These are phyloP conservation scores for Dysidea cf. avara DNA, from an alignment of 37 sponge, comb jelly and placozoan species.

Conservation along the genomic window DNA sequence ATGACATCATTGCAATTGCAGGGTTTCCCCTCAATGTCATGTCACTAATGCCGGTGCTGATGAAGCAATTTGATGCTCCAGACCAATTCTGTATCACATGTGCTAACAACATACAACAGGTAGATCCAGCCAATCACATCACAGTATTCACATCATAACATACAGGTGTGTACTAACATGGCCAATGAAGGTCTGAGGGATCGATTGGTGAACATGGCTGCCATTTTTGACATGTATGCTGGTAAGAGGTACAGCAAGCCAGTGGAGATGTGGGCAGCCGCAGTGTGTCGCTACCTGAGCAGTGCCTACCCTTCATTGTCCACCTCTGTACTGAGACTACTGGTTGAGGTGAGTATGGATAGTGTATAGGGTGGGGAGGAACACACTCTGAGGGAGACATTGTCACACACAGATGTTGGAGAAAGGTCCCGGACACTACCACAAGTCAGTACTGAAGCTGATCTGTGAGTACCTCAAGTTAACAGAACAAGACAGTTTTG, in stretches of 20 bases:
- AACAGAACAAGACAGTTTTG: conserved; percentile 19
- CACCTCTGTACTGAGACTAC: conserved; percentile 3
- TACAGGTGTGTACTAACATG: conserved; percentile 50
- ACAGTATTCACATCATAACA: not conserved
- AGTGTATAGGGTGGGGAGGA: too few species aligned
- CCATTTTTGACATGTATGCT: conserved; percentile 70
- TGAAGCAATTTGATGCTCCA: conserved; percentile 65
- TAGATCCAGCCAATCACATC: not conserved
- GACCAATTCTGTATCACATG: conserved; percentile 50
- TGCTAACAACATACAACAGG: conserved; percentile 56
- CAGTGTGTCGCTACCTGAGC: conserved; percentile 53
- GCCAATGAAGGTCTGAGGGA: conserved; percentile 37
- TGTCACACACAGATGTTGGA: conserved; percentile 67
- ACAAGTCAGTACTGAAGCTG: conserved; percentile 58
- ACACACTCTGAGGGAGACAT: too few species aligned
- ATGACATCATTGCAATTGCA: conserved; percentile 23
- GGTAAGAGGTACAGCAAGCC: conserved; percentile 54
- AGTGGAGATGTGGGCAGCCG: conserved; percentile 30
- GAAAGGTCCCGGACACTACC: conserved; percentile 46
- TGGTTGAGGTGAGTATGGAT: conserved; percentile 12
- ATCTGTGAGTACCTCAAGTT: conserved; percentile 52
- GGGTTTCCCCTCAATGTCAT: conserved; percentile 80
- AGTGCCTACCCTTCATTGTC: conserved; percentile 48
- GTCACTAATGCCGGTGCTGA: conserved; percentile 71
- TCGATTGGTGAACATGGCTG: conserved; percentile 61